Percentiles rank a stretch among this genome's conserved stretches.
These are phyloP conservation scores for Pantala flavescens DNA, from an alignment of 1,140 invertebrate genomes.

Conservation along the genomic window DNA sequence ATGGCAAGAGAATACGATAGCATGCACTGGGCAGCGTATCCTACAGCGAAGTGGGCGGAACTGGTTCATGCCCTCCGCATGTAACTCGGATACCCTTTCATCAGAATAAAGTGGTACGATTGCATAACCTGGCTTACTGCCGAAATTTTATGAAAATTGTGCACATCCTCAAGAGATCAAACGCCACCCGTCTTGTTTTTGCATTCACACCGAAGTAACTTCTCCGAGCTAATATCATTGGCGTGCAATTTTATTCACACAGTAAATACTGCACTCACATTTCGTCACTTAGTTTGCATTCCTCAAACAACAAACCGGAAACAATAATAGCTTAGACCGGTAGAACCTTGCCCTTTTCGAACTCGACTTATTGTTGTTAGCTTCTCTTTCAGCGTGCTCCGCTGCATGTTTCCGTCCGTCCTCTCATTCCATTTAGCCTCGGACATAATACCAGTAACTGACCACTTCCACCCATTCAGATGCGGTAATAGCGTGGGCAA, in stretches of 20 bases:
- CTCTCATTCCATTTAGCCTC: not conserved
- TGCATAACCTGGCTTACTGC: not conserved
- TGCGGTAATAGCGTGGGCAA: not conserved
- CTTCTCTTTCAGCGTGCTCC: not conserved
- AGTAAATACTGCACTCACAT: not conserved
- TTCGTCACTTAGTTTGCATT: no score
- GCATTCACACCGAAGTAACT: not conserved
- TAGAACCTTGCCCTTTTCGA: not conserved
- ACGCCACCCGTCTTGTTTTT: not conserved
- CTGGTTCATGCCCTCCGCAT: no score
- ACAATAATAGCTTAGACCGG: not conserved
- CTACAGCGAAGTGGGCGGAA: no score
- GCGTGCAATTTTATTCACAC: not conserved
- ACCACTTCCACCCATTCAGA: conserved; percentile 3
- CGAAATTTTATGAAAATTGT: conserved; percentile 1
- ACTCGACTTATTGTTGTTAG: not conserved
- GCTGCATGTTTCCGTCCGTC: not conserved
- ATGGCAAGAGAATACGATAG: not conserved
- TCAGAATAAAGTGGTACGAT: not conserved
- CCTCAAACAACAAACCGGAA: not conserved
- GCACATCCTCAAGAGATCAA: conserved; percentile 1
- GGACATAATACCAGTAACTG: conserved; percentile 5
- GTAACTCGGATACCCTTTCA: not conserved
- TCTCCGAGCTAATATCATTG: not conserved
- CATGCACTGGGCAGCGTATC: not conserved